phyloP scores from a whole-genome alignment of 2,888 invertebrate species.

The Cataglyphis albicans region DNA sequence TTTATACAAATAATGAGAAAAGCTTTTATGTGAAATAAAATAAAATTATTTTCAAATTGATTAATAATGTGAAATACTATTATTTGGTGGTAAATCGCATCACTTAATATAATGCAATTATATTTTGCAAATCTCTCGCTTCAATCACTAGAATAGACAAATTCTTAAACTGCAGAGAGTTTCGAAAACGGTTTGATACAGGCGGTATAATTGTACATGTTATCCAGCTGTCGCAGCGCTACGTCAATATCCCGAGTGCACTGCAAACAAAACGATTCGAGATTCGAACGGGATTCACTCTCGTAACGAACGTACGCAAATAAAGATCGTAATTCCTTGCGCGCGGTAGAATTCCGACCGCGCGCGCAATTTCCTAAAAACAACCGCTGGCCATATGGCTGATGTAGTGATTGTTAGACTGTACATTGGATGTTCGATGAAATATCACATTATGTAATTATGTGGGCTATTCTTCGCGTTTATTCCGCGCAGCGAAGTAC shows the following conservation, averaged over 20 bases:
- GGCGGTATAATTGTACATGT: constrained; percentile 30
- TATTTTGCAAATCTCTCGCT: not conserved
- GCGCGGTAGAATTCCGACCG: not conserved
- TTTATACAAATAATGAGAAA: not conserved
- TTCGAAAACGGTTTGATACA: constrained; percentile 32
- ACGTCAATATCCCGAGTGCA: constrained; percentile 45
- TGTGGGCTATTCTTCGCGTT: constrained; percentile 17
- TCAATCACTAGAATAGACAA: not conserved
- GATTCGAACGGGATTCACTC: constrained; percentile 42
- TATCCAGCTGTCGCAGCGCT: constrained; percentile 35
- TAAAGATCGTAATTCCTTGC: constrained; percentile 54
- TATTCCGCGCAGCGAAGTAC: not conserved
- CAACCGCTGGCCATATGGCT: not conserved
- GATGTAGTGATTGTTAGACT: constrained; percentile 38
- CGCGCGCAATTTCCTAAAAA: constrained; percentile 24
- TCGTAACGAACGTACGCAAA: constrained; percentile 54
- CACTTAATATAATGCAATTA: constrained; percentile 2
- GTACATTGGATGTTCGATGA: constrained; percentile 18
- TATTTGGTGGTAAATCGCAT: not conserved
- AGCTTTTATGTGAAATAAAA: not conserved
- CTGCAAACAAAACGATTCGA: constrained; percentile 40
- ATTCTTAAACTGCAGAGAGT: constrained; percentile 25
- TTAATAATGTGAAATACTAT: not conserved
- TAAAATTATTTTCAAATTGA: not conserved
- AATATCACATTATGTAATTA: constrained; percentile 47